Evolutionary conservation across 2,113 vertebrate species (phyloP).

Genomic region (Mionectes macconnelli): DNA sequence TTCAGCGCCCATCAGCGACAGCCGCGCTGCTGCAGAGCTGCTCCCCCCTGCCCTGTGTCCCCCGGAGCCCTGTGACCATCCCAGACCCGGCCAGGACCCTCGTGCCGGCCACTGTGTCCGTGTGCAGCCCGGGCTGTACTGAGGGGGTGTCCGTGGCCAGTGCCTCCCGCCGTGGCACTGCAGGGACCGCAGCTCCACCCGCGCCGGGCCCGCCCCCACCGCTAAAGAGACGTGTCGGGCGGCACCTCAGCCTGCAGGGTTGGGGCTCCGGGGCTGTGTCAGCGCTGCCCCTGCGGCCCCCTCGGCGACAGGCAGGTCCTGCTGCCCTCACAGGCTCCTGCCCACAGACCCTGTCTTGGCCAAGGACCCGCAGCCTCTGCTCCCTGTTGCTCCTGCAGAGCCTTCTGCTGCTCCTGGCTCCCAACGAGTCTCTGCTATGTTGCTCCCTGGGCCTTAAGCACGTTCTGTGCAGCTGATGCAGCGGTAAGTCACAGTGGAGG

Average conservation of each 20-base stretch:
- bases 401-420: not conserved
- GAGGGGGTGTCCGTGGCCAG: not conserved
- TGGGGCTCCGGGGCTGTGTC: not conserved
- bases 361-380: not conserved
- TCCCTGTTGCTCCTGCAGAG: not conserved
- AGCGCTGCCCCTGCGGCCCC: not conserved
- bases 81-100: rapidly evolving
- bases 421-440: not conserved
- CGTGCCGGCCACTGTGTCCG: not conserved
- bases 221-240: slow-evolving; percentile 77
- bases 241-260: not conserved
- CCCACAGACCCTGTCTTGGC: not conserved
- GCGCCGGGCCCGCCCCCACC: not conserved
- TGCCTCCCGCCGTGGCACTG: not conserved
- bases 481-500: slow-evolving; percentile 5
- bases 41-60: not conserved
- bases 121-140: not conserved
- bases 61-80: rapidly evolving
- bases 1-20: rapidly evolving
- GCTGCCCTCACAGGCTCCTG: not conserved
- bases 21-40: rapidly evolving
- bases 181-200: not conserved
- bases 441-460: not conserved
- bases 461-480: not conserved
- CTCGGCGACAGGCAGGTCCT: rapidly evolving